phyloP scores from a whole-genome alignment of 2,797 vertebrate species.

The Hyperoplus immaculatus region DNA sequence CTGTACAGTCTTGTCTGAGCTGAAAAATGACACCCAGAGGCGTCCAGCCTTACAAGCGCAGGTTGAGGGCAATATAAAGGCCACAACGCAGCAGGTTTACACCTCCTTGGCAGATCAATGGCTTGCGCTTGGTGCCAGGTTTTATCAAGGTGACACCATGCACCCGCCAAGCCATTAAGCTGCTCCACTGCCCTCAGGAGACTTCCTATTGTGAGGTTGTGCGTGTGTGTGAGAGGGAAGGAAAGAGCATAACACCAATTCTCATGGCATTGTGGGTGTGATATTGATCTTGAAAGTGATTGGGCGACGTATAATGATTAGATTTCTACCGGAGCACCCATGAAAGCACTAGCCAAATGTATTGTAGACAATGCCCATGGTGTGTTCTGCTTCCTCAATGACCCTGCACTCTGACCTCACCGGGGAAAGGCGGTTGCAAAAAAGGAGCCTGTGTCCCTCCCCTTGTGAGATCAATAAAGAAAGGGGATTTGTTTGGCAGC shows the following conservation, averaged over 20 bases:
- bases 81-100: neutral
- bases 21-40: neutral
- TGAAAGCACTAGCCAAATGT: slow-evolving; percentile 21
- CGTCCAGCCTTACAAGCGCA: neutral
- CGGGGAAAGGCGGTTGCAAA: neutral
- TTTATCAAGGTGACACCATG: slow-evolving; percentile 66
- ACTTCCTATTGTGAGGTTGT: neutral
- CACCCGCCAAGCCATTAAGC: slow-evolving; percentile 39
- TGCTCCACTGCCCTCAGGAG: slow-evolving; percentile 39
- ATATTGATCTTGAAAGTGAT: slow-evolving; percentile 53
- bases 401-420: slow-evolving; percentile 50
- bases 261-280: neutral
- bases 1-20: neutral
- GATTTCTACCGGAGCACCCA: neutral
- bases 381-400: slow-evolving; percentile 16
- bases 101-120: slow-evolving; percentile 40
- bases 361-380: slow-evolving; percentile 4
- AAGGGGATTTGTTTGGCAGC: slow-evolving; percentile 31
- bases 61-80: slow-evolving; percentile 24
- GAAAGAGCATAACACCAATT: neutral
- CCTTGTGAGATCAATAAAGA: slow-evolving; percentile 49
- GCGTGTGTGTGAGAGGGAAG: slow-evolving; percentile 2
- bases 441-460: neutral
- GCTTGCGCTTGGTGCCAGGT: neutral
- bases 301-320: neutral